Evolutionary conservation across 2,888 invertebrate genomes (phyloP).

Genomic region (Eristalinus aeneus): DNA sequence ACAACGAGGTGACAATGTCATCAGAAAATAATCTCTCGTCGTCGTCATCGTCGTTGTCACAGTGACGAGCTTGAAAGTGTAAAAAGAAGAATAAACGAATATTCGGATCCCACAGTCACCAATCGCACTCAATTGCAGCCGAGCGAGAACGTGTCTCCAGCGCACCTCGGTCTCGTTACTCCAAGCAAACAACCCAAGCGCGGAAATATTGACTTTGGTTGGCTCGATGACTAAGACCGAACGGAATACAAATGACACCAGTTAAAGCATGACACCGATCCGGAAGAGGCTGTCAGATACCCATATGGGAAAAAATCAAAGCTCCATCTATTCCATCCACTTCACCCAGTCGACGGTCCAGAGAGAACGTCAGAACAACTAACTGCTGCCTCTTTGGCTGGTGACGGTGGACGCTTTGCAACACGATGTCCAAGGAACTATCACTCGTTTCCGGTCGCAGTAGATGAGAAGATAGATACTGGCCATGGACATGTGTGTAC

Average conservation of each 20-base stretch:
- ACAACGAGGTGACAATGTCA: constrained; percentile 28
- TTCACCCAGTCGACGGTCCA: neutral
- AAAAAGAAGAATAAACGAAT: neutral
- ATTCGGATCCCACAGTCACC: neutral
- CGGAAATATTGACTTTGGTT: constrained; percentile 56
- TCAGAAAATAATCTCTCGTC: constrained; percentile 15
- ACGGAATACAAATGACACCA: constrained; percentile 35
- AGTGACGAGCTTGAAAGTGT: neutral
- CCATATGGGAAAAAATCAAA: neutral
- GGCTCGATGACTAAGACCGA: constrained; percentile 38
- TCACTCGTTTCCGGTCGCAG: constrained; percentile 23
- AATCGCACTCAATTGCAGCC: constrained; percentile 35
- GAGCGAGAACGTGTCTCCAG: neutral
- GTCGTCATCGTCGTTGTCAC: neutral
- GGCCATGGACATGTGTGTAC: neutral
- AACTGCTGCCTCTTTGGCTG: constrained; percentile 24
- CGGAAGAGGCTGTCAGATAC: neutral
- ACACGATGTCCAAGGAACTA: constrained; percentile 26
- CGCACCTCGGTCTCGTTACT: neutral
- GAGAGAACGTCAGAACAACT: constrained; percentile 38
- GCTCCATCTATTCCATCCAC: neutral
- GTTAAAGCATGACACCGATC: constrained; percentile 22
- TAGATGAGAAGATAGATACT: neutral
- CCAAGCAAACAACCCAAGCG: constrained; percentile 24
- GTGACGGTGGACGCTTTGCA: constrained; percentile 19